Base-by-base conservation (phyloP, 2,888 invertebrate species). In the Andrena minutula region DNA sequence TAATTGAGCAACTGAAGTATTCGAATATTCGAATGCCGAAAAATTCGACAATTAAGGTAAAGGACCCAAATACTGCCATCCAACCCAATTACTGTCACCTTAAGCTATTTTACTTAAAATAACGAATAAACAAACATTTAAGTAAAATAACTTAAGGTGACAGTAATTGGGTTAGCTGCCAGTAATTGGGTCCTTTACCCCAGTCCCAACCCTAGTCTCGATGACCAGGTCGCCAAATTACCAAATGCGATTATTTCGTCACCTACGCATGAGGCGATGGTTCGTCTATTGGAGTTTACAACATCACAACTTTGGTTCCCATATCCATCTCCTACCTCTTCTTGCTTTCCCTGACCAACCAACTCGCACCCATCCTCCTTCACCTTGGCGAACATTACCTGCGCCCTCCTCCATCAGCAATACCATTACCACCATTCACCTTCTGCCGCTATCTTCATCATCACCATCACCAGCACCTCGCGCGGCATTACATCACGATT, bases 241-340 rank as follows among this genome's bases (percentile, higher is more conserved):
- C 78, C 77, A 76, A 85, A 79, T 72, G 71, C 76, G 79, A 83
- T 83, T 77, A 85, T 82, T 87, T 87, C 87, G 83, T 78, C 82
- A 82, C 73, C 12, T 61, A 74, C 72, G 61, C 47, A 66, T 32
- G 53, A 49, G 16, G 20, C 71, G 73, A 16, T 75, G 73, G 66
- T 81, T 79, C 75, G 73, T 79, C 80, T 69, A 64, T 71, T 68
- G 12, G 12, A 41, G 41, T 41, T 41, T 12, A 12, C 65, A 73
- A 75, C 69, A 79, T 86, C 83, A 82, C 84, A 75, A 85, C 84
- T 85, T 87, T 78, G 41, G 75, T 61, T 26, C 32, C 60, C 26
- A 61, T 20, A 51, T 10, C 41, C 70, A 30, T 30, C 68, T 16
- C 2, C 20, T 68, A 51, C 72, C 58, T 26, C 79, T 61, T 60